Evolutionary conservation across 2,113 vertebrate species (phyloP).

Genomic region (Gnathonemus longibarbis): DNA sequence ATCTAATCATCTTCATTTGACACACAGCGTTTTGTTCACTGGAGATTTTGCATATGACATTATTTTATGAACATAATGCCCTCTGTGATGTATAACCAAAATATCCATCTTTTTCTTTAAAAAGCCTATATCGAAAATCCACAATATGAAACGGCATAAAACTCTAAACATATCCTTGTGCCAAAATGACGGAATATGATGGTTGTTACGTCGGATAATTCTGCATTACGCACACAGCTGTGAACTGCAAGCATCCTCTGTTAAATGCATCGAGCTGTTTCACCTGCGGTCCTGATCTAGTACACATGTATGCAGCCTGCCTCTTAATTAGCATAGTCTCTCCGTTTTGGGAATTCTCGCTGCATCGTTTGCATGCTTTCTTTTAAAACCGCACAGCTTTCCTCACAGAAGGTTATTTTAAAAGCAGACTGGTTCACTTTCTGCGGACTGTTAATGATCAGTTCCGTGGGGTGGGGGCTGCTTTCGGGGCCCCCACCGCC

Average conservation of each 20-base stretch:
- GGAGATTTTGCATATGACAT: background rate
- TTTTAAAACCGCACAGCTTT: background rate
- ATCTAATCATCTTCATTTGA: conserved; percentile 6
- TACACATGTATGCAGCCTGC: background rate
- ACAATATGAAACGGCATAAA: background rate
- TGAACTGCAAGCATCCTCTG: background rate
- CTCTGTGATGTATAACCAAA: background rate
- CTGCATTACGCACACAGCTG: background rate
- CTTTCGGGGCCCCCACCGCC: background rate
- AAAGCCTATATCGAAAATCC: background rate
- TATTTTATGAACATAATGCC: background rate
- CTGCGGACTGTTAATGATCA: background rate
- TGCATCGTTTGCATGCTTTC: background rate
- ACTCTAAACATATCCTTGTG: background rate
- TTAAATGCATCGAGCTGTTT: background rate
- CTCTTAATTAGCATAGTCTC: background rate
- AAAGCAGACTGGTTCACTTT: background rate
- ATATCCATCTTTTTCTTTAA: background rate
- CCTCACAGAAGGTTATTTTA: background rate
- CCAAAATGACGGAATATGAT: background rate
- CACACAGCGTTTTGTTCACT: conserved; percentile 7
- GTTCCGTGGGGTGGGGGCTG: background rate
- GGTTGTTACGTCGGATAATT: background rate
- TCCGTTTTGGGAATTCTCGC: background rate
- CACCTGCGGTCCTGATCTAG: background rate